phyloP scores from a whole-genome alignment of 2,888 invertebrate genomes.

The Drosophila recens region DNA sequence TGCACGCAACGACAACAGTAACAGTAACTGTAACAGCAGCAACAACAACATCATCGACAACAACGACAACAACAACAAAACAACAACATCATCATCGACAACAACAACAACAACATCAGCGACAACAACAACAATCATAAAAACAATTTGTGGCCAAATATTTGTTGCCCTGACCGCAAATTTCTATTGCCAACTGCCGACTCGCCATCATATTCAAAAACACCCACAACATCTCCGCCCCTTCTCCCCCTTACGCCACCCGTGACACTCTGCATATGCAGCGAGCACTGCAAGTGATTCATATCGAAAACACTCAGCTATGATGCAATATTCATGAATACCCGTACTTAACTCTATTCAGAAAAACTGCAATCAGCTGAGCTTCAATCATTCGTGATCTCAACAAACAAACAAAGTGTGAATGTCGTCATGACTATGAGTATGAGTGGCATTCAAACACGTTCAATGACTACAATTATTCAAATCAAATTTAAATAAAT shows the following conservation, averaged over 20 bases:
- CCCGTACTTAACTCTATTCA: not conserved
- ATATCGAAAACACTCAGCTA: conserved; percentile 31
- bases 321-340: conserved; percentile 59
- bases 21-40: conserved; percentile 9
- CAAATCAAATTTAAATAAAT: not conserved
- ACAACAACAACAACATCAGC: conserved; percentile 13
- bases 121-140: conserved; percentile 58
- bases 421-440: conserved; percentile 44
- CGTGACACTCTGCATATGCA: not conserved
- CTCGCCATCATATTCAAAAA: conserved; percentile 15
- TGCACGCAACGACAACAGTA: conserved; percentile 53
- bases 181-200: conserved; percentile 50
- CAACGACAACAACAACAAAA: not conserved
- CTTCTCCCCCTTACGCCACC: not conserved
- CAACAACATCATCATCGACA: conserved; percentile 1
- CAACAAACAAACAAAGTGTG: conserved; percentile 16
- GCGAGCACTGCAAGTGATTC: conserved; percentile 40
- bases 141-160: conserved; percentile 77
- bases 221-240: not conserved
- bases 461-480: not conserved
- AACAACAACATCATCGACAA: conserved; percentile 4
- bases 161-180: conserved; percentile 66
- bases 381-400: conserved; percentile 25
- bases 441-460: conserved; percentile 4
- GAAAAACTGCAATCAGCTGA: conserved; percentile 12